Evolutionary conservation across 2,888 invertebrate genomes (phyloP).

Genomic region (Philereme vetulata): DNA sequence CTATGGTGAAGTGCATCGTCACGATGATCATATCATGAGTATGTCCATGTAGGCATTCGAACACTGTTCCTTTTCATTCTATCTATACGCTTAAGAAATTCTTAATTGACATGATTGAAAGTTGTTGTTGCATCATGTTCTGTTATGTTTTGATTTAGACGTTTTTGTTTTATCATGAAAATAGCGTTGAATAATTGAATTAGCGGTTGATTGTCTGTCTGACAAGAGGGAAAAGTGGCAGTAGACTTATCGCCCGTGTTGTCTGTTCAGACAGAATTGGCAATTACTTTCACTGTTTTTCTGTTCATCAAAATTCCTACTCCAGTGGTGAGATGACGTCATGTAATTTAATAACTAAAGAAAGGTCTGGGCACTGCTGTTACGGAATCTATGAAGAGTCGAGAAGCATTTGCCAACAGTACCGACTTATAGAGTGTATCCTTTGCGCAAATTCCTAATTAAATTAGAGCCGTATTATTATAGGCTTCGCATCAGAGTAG

Average conservation of each 20-base stretch:
- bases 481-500: conserved; percentile 51
- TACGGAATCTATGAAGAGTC: conserved; percentile 19
- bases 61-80: not conserved
- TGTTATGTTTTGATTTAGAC: conserved; percentile 36
- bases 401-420: conserved; percentile 31
- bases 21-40: conserved; percentile 23
- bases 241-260: conserved; percentile 60
- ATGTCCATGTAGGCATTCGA: not conserved
- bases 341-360: conserved; percentile 34
- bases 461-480: conserved; percentile 63
- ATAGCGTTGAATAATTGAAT: conserved; percentile 62
- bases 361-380: conserved; percentile 37
- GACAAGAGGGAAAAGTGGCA: conserved; percentile 62
- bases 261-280: conserved; percentile 61
- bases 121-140: conserved; percentile 36
- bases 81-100: conserved; percentile 22
- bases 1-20: conserved; percentile 26
- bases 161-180: conserved; percentile 50
- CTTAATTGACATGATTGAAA: conserved; percentile 35
- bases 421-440: not conserved
- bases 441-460: conserved; percentile 64
- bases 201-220: conserved; percentile 60
- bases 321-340: conserved; percentile 20
- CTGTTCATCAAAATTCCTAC: conserved; percentile 51
- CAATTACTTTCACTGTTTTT: conserved; percentile 67